These are phyloP conservation scores for Lophotriccus pileatus DNA, from an alignment of 2,797 vertebrate genomes.

Conservation along the genomic window DNA sequence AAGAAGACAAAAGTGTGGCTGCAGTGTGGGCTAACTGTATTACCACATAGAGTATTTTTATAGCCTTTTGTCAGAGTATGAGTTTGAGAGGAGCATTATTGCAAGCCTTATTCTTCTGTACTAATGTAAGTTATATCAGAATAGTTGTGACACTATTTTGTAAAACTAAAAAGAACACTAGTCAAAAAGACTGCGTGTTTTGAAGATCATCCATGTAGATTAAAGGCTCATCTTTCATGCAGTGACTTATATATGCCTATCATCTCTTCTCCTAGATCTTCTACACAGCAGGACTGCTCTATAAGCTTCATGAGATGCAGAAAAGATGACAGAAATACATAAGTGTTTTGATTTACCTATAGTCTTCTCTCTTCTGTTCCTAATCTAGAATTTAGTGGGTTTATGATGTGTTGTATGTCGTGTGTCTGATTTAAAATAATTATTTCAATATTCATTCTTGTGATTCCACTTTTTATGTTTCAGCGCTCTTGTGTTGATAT, in stretches of 20 bases:
- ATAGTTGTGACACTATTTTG: constrained; percentile 45
- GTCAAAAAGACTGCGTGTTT: constrained; percentile 27
- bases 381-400: constrained; percentile 5
- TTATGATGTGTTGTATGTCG: neutral
- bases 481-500: neutral
- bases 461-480: neutral
- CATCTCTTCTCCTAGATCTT: constrained; percentile 16
- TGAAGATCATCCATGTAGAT: constrained; percentile 9
- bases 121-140: neutral
- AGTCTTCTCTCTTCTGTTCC: constrained; percentile 3
- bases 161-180: constrained; percentile 48
- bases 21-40: neutral
- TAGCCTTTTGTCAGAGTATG: neutral
- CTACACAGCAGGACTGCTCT: constrained; percentile 10
- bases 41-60: neutral
- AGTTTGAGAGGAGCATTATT: neutral
- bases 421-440: constrained; percentile 24
- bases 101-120: neutral
- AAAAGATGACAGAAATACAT: constrained; percentile 51
- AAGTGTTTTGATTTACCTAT: constrained; percentile 41
- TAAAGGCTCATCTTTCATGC: constrained; percentile 47
- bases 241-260: constrained; percentile 37
- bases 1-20: neutral
- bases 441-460: neutral
- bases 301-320: constrained; percentile 1